Evolutionary conservation across 2,113 vertebrate genomes (phyloP), one percentile per base, ranked within the genome.

Genomic region (Dendropsophus ebraccatus): DNA sequence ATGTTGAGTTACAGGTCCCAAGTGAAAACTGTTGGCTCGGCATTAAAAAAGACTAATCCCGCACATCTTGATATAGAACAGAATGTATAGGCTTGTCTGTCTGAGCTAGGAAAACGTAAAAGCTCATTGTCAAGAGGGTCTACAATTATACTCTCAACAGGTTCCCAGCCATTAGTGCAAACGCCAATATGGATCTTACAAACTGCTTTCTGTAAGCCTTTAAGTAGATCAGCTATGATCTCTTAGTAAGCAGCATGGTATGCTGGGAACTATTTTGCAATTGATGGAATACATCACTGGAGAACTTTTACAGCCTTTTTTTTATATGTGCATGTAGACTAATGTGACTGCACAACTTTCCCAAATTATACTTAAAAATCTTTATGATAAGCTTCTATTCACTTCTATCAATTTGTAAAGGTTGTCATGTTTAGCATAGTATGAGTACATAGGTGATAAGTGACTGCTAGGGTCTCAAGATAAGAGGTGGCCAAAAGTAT

Each of bases 21-120:
- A 60, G 85, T 81, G 85, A 86, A 52, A 81, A 49, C 45, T 81
- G 25, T 86, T 86, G 85, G 85, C 85, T 81, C 50, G 12, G 67
- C 85, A 81, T 86, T 41, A 86, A 81, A 79, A 35, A 72, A 19
- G 49, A 28, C 76, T 81, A 81, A 86, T 45, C 35, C 78, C 81
- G 58, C 76, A 86, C 77, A 86, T 81, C 52, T 72, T 86, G 85
- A 86, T 81, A 81, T 52, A 74, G 78, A 81, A 74, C 85, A 86
- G 85, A 74, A 86, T 67, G 60, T 41, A 80, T 49, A 58, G 77
- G 67, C 73, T 69, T 81, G 77, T 81, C 78, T 81, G 25, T 49
- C 35, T 23, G 52, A 60, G 67, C 77, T 86, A 69, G 77, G 85
- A 86, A 86, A 86, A 73, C 49, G 12, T 80, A 80, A 72, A 67